phyloP scores from a whole-genome alignment of 2,888 invertebrate species.

The Drosophila emarginata region DNA sequence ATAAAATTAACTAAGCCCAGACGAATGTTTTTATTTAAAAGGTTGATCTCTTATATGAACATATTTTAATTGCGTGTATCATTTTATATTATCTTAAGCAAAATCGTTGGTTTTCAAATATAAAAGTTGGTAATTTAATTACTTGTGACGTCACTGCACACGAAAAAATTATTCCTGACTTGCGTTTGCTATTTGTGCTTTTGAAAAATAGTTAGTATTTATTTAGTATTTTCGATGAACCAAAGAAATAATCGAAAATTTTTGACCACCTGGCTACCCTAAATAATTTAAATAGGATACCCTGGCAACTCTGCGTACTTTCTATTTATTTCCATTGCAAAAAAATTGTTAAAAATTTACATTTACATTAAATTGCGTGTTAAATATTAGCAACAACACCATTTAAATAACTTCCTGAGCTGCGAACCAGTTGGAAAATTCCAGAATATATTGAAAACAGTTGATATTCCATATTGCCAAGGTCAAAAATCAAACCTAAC shows the following conservation, averaged over 20 bases:
- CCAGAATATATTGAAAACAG: background rate
- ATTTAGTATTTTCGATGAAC: background rate
- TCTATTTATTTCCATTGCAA: conserved; percentile 8
- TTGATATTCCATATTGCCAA: background rate
- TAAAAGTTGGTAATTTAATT: too few relatives aligned
- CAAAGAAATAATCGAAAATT: background rate
- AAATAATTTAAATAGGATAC: background rate
- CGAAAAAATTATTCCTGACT: background rate
- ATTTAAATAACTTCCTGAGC: background rate
- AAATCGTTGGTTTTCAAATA: too few relatives aligned
- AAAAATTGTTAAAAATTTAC: conserved; percentile 5
- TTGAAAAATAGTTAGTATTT: background rate
- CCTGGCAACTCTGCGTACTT: conserved; percentile 1
- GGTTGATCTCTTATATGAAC: background rate
- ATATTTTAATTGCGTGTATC: too few relatives aligned
- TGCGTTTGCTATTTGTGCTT: background rate
- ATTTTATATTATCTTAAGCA: too few relatives aligned
- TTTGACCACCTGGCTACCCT: background rate
- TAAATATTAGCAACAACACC: background rate
- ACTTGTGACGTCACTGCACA: too few relatives aligned
- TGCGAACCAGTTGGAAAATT: background rate
- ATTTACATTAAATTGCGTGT: background rate
- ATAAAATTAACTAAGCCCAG: conserved; percentile 25
- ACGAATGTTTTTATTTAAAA: background rate
- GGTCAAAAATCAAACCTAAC: background rate